These are phyloP conservation scores for Liparis tanakae DNA, from an alignment of 2,797 vertebrate genomes.

Conservation along the genomic window DNA sequence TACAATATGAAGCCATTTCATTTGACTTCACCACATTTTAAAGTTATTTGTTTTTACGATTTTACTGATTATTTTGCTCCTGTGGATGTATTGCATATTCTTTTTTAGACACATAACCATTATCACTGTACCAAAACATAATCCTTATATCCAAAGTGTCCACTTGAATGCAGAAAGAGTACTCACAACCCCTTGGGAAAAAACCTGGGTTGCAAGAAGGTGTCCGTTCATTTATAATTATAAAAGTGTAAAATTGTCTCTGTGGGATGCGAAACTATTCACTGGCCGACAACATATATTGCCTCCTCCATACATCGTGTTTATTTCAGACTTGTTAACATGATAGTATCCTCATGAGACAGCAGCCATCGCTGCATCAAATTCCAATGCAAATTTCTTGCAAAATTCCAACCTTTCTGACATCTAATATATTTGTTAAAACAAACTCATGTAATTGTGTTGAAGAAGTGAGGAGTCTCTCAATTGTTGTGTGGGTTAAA, in stretches of 20 bases:
- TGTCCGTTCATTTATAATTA: conserved; percentile 59
- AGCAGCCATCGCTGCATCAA: not conserved
- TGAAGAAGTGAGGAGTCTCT: conserved; percentile 11
- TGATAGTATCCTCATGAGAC: conserved; percentile 10
- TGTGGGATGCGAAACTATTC: conserved; percentile 27
- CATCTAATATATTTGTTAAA: conserved; percentile 18
- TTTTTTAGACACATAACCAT: conserved; percentile 9
- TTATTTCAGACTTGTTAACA: conserved; percentile 6
- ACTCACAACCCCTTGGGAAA: conserved; percentile 32
- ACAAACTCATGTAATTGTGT: conserved; percentile 26
- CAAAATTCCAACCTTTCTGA: conserved; percentile 16
- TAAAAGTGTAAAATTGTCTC: conserved; percentile 41
- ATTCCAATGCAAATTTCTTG: conserved; percentile 3
- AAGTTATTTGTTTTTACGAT: not conserved
- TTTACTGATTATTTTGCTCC: not conserved
- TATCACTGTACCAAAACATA: conserved; percentile 14
- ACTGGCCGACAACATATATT: not conserved
- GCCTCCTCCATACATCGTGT: conserved; percentile 2
- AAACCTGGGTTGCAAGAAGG: conserved; percentile 16
- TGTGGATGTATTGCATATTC: not conserved
- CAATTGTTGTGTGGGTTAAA: conserved; percentile 64
- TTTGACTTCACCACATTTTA: not conserved
- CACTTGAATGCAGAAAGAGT: conserved; percentile 42
- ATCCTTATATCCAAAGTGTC: conserved; percentile 31
- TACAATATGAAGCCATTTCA: not conserved